A percentile compares a stretch with the other conserved stretches of the same genome.
These are phyloP conservation scores for Papilio gigon DNA, from an alignment of 2,888 invertebrate species.

Conservation along the genomic window DNA sequence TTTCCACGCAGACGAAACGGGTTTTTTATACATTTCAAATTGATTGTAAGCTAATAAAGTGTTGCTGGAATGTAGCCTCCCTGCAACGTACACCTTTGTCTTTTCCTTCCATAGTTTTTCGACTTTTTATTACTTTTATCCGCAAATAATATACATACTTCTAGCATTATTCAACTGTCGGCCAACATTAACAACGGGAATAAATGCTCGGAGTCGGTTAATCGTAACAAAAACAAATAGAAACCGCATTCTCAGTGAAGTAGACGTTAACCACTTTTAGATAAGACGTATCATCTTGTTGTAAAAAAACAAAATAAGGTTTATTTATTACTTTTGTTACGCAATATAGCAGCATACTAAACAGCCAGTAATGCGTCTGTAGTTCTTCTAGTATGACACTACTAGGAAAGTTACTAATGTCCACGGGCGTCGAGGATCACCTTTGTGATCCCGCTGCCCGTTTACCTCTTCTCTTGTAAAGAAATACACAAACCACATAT, in stretches of 20 bases:
- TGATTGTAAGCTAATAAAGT: slow-evolving; percentile 28
- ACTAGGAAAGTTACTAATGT: too few relatives aligned
- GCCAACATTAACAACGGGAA: slow-evolving; percentile 9
- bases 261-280: slow-evolving; percentile 27
- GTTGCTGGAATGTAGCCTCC: neutral
- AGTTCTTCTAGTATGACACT: too few relatives aligned
- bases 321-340: neutral
- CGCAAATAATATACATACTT: neutral
- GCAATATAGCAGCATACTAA: too few relatives aligned
- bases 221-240: slow-evolving; percentile 27
- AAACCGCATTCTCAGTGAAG: slow-evolving; percentile 31
- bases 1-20: slow-evolving; percentile 18
- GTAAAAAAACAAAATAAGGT: neutral
- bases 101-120: neutral
- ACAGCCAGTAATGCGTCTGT: too few relatives aligned
- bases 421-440: too few relatives aligned
- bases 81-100: neutral
- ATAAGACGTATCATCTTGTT: slow-evolving; percentile 8
- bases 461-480: too few relatives aligned
- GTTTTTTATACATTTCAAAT: slow-evolving; percentile 6
- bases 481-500: neutral
- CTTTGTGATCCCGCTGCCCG: too few relatives aligned
- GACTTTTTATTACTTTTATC: slow-evolving; percentile 11
- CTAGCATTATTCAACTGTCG: neutral
- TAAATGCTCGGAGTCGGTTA: neutral